Evolutionary conservation across 2,888 invertebrate species (phyloP), one percentile per base, ranked within the genome.

Genomic region (Oscheius myriophilus): DNA sequence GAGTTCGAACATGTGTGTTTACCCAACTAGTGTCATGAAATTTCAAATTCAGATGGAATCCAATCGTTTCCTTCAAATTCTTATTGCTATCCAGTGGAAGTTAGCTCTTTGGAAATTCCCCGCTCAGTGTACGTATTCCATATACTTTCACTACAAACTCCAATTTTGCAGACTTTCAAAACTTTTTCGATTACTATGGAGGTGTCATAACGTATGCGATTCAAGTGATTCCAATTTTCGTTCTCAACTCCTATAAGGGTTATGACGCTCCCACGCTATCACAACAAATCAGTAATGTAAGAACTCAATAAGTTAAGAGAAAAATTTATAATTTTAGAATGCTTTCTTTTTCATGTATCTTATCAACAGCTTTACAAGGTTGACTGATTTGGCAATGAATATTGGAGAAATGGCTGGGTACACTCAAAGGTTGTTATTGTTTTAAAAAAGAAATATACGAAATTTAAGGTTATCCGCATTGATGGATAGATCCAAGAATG

Each of bases 271-370:
- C 61, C 1, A 41, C 69, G 2, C 51, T 80, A n/a, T 63, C 73
- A 3, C 46, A 55, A 23, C 72, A 75, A n/a, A 75, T 80, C 43
- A 77, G 79, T 88, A 52, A 82, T 86, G 51, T 79, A 14, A 69
- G 75, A 4, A 0, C 25, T 23, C 51, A n/a, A 1, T 1, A 9
- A 51, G 18, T 1, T 43, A 42, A 63, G 9, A 26, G 2, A 23
- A 11, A 18, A 23, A n/a, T 16, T 21, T n/a, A n/a, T n/a, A n/a
- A 14, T 87, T 85, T 55, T 85, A 90, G 89, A 90, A 89, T 85
- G 87, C 90, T 0, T 90, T 90, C 85, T 87, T 89, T 49, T 88
- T 88, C 67, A 90, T 90, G 63, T 90, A 90, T 82, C 87, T 90
- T 66, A 89, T 90, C 75, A 89, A 86, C 79, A 87, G 88, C 70